Conservation (phyloP, 1,140 invertebrate genomes). For the Arctopsyche grandis region DNA sequence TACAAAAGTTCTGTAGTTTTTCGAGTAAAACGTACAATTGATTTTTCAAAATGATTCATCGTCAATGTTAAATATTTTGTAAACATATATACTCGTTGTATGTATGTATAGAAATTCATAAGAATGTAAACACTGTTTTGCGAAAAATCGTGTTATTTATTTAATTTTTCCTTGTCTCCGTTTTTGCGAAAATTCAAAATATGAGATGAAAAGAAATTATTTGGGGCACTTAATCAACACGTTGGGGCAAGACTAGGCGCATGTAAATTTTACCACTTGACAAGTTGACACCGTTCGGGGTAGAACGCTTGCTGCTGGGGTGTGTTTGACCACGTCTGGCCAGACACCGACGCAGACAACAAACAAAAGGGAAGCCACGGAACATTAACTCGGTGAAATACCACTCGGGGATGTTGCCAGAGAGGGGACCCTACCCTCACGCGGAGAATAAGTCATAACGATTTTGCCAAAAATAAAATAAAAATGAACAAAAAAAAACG, state of each 20-base stretch:
- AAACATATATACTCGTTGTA: no score
- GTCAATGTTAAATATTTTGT: no score
- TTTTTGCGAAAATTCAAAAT: no score
- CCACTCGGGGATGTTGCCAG: constrained; percentile 45
- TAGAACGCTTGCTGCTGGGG: neutral
- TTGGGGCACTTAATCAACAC: neutral
- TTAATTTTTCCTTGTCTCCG: no score
- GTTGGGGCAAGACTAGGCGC: neutral
- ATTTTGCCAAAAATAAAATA: constrained; percentile 3
- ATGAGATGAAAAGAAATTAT: neutral
- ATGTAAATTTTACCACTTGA: constrained; percentile 22
- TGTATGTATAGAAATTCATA: no score
- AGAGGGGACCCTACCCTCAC: neutral
- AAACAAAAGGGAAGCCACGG: constrained; percentile 54
- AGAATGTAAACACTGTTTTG: no score
- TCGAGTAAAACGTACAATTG: no score
- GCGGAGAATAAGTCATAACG: neutral
- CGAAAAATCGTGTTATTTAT: no score
- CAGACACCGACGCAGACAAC: constrained; percentile 43
- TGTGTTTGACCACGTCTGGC: constrained; percentile 34
- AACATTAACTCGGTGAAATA: constrained; percentile 55
- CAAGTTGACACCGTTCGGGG: neutral
- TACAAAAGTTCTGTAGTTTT: no score
- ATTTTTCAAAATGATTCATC: no score
- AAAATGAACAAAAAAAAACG: no score